These are phyloP conservation scores for Strigops habroptila DNA, from an alignment of 2,113 vertebrate species.

Conservation along the genomic window DNA sequence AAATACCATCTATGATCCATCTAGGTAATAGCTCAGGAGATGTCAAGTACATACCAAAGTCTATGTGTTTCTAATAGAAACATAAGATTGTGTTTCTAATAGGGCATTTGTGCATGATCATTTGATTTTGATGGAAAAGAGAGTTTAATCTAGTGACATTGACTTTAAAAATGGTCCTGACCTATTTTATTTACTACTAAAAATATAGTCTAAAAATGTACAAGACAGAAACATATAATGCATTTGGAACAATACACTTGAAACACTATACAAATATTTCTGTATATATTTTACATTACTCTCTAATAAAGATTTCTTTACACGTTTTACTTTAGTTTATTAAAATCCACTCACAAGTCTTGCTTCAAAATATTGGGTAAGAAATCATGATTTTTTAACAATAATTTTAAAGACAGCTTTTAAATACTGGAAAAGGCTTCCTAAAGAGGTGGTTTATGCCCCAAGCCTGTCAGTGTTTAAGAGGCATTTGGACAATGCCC, in stretches of 20 bases:
- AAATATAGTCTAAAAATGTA: not conserved
- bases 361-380: not conserved
- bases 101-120: not conserved
- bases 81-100: not conserved
- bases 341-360: not conserved
- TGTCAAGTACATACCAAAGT: not conserved
- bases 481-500: not conserved
- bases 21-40: not conserved
- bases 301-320: not conserved
- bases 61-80: not conserved
- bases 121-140: not conserved
- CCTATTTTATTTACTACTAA: not conserved
- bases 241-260: not conserved
- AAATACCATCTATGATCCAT: constrained; percentile 41
- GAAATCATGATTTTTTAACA: not conserved
- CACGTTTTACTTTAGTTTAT: not conserved
- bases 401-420: not conserved
- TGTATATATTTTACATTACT: not conserved
- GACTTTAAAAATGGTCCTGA: not conserved
- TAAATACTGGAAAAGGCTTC: not conserved
- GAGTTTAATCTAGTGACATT: not conserved
- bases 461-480: not conserved
- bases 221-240: not conserved
- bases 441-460: accelerated
- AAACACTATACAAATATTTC: not conserved